Conservation (phyloP, 2,113 vertebrate species). For the Zapus hudsonius region DNA sequence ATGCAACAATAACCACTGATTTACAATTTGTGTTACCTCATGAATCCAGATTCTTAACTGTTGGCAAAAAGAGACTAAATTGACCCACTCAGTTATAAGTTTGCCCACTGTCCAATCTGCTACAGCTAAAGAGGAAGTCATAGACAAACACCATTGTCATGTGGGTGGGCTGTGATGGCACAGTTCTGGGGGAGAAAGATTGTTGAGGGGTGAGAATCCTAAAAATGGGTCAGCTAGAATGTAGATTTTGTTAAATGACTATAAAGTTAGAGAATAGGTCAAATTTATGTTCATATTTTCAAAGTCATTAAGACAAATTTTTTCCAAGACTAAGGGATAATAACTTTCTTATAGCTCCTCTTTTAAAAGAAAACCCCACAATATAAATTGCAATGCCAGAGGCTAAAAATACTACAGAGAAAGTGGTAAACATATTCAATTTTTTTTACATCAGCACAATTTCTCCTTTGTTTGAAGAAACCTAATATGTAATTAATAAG, state of each 20-base stretch:
- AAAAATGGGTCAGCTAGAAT: background rate
- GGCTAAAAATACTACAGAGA: background rate
- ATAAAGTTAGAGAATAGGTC: background rate
- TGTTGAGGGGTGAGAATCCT: background rate
- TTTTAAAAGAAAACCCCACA: background rate
- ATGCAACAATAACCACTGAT: background rate
- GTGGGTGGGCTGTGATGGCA: fast-evolving
- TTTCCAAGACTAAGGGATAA: conserved; percentile 26
- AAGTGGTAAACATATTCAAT: conserved; percentile 2
- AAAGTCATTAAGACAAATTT: background rate
- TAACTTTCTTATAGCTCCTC: background rate
- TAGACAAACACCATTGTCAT: background rate
- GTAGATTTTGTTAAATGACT: background rate
- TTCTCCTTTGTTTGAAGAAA: conserved; percentile 44
- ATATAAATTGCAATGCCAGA: conserved; percentile 10
- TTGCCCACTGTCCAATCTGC: background rate
- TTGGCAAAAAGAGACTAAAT: background rate
- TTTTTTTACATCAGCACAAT: conserved; percentile 51
- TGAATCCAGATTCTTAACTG: background rate
- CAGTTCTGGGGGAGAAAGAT: background rate
- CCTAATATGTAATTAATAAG: conserved; percentile 38
- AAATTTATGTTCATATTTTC: conserved; percentile 20
- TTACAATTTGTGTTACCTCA: background rate
- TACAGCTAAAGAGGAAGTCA: background rate
- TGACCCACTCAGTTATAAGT: background rate